These are phyloP conservation scores for Cyanoderma ruficeps DNA, from an alignment of 2,113 vertebrate species.

Conservation along the genomic window DNA sequence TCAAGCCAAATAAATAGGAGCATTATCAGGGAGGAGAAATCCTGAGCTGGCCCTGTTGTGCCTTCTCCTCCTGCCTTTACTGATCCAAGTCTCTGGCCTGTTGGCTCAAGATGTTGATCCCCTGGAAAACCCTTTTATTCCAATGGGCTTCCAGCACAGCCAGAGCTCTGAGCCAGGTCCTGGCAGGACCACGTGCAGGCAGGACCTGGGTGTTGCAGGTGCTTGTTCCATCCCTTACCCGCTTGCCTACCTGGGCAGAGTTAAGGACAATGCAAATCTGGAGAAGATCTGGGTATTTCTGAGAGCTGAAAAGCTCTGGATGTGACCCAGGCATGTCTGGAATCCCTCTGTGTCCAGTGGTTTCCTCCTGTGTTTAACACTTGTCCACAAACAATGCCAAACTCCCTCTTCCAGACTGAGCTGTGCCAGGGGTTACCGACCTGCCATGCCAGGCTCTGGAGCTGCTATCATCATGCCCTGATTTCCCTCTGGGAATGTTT, in stretches of 20 bases:
- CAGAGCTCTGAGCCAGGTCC: neutral
- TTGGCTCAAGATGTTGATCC: neutral
- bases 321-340: neutral
- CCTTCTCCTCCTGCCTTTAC: neutral
- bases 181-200: accelerated
- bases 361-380: neutral
- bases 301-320: neutral
- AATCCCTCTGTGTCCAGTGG: neutral
- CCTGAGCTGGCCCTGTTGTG: neutral
- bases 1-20: neutral
- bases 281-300: neutral
- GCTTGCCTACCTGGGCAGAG: neutral
- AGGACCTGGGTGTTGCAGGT: neutral
- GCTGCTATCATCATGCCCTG: neutral
- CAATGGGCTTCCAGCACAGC: neutral
- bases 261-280: neutral
- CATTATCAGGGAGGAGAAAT: neutral
- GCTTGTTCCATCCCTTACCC: neutral
- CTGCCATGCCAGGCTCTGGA: neutral
- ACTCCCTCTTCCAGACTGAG: neutral
- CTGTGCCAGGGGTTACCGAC: neutral
- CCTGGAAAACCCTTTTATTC: neutral
- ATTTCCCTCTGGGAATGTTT: neutral
- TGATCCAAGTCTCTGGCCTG: neutral
- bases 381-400: neutral